Conservation (phyloP, 2,888 invertebrate species). For the Sminthurides aquaticus region DNA sequence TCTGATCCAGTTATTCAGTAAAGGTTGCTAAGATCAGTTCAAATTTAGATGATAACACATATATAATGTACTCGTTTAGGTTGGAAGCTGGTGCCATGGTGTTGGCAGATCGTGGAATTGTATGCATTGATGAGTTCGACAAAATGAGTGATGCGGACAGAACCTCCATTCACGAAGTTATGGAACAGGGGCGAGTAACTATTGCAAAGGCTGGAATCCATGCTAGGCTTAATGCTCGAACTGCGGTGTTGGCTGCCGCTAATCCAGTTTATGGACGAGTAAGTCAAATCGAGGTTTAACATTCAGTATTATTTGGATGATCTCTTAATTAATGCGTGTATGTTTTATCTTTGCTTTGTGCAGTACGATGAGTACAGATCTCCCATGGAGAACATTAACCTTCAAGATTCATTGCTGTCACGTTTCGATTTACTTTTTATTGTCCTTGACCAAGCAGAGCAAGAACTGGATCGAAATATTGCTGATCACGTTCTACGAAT, state of each 20-base stretch:
- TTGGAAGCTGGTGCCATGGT: constrained; percentile 99
- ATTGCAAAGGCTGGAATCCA: constrained; percentile 98
- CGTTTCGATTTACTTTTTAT: constrained; percentile 98
- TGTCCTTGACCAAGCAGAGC: constrained; percentile 85
- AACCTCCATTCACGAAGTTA: constrained; percentile 98
- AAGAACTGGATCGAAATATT: constrained; percentile 81
- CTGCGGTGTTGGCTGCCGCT: constrained; percentile 97
- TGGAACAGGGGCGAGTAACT: constrained; percentile 97
- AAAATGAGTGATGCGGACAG: constrained; percentile 99
- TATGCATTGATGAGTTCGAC: constrained; percentile 97
- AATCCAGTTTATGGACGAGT: constrained; percentile 96
- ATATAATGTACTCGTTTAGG: constrained; percentile 48
- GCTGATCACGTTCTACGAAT: constrained; percentile 95
- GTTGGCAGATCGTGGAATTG: constrained; percentile 94
- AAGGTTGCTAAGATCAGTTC: too few relatives aligned
- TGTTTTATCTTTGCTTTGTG: constrained; percentile 23
- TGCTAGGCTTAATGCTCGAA: constrained; percentile 91
- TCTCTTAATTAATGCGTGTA: not conserved
- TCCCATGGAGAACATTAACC: constrained; percentile 98
- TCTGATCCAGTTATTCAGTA: too few relatives aligned
- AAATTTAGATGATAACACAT: too few relatives aligned
- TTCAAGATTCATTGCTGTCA: constrained; percentile 92
- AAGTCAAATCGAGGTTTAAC: constrained; percentile 44
- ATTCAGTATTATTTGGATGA: not conserved
- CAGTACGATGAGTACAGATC: constrained; percentile 98